Percentiles rank a stretch among this genome's conserved stretches.
Evolutionary conservation across 2,888 invertebrate genomes (phyloP).

Genomic region (Fragum fragum): DNA sequence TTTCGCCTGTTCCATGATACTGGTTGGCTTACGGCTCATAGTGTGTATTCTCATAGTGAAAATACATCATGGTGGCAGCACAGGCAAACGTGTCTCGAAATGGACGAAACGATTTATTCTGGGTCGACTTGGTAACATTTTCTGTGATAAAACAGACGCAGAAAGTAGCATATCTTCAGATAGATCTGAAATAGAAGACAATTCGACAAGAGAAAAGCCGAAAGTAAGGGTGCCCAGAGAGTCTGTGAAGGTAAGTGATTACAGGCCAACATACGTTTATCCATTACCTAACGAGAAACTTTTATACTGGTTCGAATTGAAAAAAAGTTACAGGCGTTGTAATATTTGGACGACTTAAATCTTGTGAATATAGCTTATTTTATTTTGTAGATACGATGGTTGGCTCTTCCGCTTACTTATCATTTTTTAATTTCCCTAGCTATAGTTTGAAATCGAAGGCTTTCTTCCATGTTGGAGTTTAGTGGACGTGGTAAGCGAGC

Average conservation of each 20-base stretch:
- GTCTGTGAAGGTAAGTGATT: neutral
- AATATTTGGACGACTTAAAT: too few relatives aligned
- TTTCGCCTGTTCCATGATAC: conserved; percentile 13
- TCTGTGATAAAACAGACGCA: conserved; percentile 13
- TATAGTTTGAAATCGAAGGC: too few relatives aligned
- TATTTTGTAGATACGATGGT: too few relatives aligned
- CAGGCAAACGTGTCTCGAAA: neutral
- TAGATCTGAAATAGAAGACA: neutral
- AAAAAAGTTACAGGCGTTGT: too few relatives aligned
- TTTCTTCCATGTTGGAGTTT: too few relatives aligned
- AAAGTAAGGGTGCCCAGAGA: neutral
- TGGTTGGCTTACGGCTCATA: conserved; percentile 10
- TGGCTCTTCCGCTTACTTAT: too few relatives aligned
- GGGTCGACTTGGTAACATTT: neutral
- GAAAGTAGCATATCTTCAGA: neutral
- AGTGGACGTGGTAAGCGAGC: too few relatives aligned
- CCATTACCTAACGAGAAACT: too few relatives aligned
- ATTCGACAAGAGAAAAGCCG: neutral
- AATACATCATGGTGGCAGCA: conserved; percentile 10
- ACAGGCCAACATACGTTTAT: too few relatives aligned
- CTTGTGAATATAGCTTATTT: too few relatives aligned
- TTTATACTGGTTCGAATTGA: too few relatives aligned
- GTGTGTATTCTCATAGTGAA: neutral
- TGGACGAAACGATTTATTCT: neutral
- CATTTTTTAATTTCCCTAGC: too few relatives aligned